Conservation (phyloP, 2,888 invertebrate genomes). For the Baronia brevicornis region DNA sequence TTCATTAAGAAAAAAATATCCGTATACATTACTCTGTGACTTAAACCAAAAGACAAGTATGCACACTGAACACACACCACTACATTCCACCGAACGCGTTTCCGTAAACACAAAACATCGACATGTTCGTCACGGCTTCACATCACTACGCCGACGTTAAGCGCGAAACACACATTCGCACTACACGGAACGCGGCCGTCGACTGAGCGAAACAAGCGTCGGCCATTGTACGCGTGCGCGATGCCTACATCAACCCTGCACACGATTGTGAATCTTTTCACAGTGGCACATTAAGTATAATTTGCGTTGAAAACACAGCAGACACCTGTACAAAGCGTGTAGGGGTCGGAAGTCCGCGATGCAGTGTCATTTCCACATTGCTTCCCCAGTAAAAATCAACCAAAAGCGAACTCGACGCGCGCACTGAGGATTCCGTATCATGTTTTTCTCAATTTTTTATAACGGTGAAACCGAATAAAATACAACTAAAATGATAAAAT, state of each 20-base stretch:
- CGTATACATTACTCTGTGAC: too few species aligned
- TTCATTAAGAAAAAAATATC: too few species aligned
- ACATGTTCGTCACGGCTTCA: conserved; percentile 29
- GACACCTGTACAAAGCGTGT: conserved; percentile 63
- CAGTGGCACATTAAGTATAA: conserved; percentile 21
- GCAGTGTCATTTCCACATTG: conserved; percentile 72
- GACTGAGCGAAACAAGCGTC: conserved; percentile 40
- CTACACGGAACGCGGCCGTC: conserved; percentile 35
- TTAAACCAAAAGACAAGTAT: too few species aligned
- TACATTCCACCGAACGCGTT: not conserved
- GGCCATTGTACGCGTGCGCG: conserved; percentile 33
- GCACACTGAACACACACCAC: conserved; percentile 3
- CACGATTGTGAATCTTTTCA: conserved; percentile 25
- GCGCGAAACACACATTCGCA: conserved; percentile 26
- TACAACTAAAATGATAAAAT: too few species aligned
- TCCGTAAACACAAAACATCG: conserved; percentile 22
- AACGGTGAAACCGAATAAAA: too few species aligned
- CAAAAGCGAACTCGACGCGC: too few species aligned
- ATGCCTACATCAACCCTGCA: conserved; percentile 24
- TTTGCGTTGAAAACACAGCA: conserved; percentile 21
- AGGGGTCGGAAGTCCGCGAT: conserved; percentile 67
- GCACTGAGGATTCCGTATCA: too few species aligned
- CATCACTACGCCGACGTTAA: conserved; percentile 36
- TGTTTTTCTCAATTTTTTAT: too few species aligned
- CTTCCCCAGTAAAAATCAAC: conserved; percentile 69